Conservation (phyloP, 2,888 invertebrate genomes). For the Chamaedrilus cognettii region DNA sequence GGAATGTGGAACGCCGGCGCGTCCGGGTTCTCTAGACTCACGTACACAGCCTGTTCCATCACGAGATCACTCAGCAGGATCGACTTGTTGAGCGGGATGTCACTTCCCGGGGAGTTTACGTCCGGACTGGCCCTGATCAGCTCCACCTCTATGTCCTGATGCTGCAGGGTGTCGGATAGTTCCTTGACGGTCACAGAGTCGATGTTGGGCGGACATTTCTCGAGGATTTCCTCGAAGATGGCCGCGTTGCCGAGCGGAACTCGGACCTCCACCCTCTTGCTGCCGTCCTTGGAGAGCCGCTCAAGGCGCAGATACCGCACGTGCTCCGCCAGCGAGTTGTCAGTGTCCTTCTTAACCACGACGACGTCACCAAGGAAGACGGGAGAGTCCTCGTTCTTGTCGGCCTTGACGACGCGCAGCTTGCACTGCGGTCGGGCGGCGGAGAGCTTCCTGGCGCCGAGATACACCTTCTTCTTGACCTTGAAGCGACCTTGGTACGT, state of each 20-base stretch:
- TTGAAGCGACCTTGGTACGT: constrained; percentile 38
- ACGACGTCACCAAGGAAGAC: constrained; percentile 31
- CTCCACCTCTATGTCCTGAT: constrained; percentile 32
- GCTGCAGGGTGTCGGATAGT: constrained; percentile 28
- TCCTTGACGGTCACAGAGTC: constrained; percentile 29
- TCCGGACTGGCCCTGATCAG: constrained; percentile 28
- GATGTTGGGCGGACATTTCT: constrained; percentile 16
- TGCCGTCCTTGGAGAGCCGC: background rate
- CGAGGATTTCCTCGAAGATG: constrained; percentile 35
- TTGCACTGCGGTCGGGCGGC: constrained; percentile 30
- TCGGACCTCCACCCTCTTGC: constrained; percentile 15
- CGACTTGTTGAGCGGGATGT: constrained; percentile 28
- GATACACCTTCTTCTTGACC: constrained; percentile 25
- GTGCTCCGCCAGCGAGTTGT: background rate
- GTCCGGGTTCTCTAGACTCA: constrained; percentile 31
- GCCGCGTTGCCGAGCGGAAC: constrained; percentile 27
- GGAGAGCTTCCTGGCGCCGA: constrained; percentile 30
- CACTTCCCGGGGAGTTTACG: constrained; percentile 25
- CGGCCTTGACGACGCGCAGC: constrained; percentile 22
- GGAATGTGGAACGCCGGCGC: constrained; percentile 40
- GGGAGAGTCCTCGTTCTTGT: constrained; percentile 15
- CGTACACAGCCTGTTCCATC: constrained; percentile 37
- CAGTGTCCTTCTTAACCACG: constrained; percentile 9
- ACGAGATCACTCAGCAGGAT: constrained; percentile 33
- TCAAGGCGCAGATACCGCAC: background rate